Conservation (phyloP, 2,113 vertebrate species). For the Crotalus helleri region DNA sequence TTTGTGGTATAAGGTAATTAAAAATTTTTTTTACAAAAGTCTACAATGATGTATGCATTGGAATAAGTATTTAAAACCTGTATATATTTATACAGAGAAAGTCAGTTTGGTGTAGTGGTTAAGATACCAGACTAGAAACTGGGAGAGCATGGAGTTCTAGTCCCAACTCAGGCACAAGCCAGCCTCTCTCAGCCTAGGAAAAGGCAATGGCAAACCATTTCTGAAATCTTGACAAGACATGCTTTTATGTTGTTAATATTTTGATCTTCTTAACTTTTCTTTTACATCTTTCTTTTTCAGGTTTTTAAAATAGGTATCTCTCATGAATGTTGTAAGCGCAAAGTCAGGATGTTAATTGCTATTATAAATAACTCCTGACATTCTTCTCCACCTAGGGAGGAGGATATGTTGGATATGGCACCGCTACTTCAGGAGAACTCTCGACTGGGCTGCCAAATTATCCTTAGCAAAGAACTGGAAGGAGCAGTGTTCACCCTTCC, state of each 20-base stretch:
- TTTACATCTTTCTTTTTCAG: not conserved
- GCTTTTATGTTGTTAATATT: not conserved
- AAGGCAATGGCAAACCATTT: not conserved
- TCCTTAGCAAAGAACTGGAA: constrained; percentile 78
- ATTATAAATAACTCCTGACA: not conserved
- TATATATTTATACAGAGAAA: not conserved
- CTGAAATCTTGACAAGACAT: not conserved
- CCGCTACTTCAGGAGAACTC: constrained; percentile 88
- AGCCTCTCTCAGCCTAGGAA: not conserved
- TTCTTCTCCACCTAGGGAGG: constrained; percentile 73
- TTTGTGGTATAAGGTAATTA: not conserved
- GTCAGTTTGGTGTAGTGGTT: not conserved
- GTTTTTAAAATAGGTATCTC: not conserved
- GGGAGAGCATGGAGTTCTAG: not conserved
- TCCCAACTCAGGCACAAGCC: not conserved
- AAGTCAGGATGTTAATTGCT: not conserved
- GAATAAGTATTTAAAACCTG: not conserved
- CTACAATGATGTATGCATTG: not conserved
- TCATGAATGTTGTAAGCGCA: not conserved
- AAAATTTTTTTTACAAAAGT: not conserved
- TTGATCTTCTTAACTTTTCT: not conserved
- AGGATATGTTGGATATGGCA: constrained; percentile 93
- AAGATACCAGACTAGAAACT: not conserved
- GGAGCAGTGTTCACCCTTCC: constrained; percentile 83
- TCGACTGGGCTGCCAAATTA: constrained; percentile 86